These are phyloP conservation scores for Chalcis sispes DNA, from an alignment of 2,888 invertebrate species.

Conservation along the genomic window DNA sequence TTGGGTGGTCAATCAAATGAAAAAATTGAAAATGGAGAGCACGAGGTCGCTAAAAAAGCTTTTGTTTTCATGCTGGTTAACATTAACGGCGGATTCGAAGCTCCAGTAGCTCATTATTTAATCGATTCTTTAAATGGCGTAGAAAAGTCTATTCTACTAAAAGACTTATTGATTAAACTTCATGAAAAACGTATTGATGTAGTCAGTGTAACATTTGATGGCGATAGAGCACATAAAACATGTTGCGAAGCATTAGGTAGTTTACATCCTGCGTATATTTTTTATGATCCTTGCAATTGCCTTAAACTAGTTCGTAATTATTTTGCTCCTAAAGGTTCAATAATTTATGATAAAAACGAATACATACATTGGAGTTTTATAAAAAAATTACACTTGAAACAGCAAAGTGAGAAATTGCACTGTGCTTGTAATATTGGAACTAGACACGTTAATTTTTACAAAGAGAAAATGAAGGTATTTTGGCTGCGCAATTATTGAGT, in stretches of 20 bases:
- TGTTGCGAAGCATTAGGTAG: conserved; percentile 49
- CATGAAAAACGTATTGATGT: conserved; percentile 41
- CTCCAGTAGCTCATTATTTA: conserved; percentile 51
- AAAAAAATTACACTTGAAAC: no score
- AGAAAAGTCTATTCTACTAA: conserved; percentile 38
- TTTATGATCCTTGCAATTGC: conserved; percentile 51
- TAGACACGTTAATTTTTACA: no score
- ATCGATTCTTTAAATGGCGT: conserved; percentile 40
- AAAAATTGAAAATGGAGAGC: conserved; percentile 6
- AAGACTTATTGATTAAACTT: conserved; percentile 45
- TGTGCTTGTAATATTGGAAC: no score
- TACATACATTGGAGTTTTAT: no score
- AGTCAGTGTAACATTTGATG: conserved; percentile 51
- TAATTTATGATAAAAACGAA: conserved; percentile 53
- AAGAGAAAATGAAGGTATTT: no score
- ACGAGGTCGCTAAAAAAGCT: conserved; percentile 36
- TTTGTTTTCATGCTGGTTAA: conserved; percentile 54
- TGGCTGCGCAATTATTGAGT: no score
- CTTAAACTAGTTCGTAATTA: conserved; percentile 51
- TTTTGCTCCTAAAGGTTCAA: conserved; percentile 50
- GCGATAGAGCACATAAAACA: conserved; percentile 34
- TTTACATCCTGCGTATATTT: conserved; percentile 27
- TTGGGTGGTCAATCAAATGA: conserved; percentile 41
- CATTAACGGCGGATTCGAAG: conserved; percentile 51
- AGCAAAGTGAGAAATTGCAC: no score